Percentiles rank a stretch among this genome's conserved stretches.
Evolutionary conservation across 2,113 vertebrate genomes (phyloP).

Genomic region (Calypte anna): DNA sequence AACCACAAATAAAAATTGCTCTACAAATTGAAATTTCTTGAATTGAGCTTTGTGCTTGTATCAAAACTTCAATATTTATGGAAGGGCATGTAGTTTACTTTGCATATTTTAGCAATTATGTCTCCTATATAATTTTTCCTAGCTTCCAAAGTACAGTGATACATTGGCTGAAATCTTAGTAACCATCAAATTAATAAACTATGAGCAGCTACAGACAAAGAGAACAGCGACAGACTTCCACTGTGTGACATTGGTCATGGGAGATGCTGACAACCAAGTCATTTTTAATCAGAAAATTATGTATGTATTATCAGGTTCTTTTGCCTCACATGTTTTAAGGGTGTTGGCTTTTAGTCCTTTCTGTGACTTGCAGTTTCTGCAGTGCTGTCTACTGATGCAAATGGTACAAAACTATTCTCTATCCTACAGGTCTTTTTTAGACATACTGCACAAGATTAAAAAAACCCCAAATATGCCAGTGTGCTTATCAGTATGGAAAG

Average conservation of each 20-base stretch:
- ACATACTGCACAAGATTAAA: background rate
- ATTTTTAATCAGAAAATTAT: conserved; percentile 90
- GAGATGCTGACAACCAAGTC: conserved; percentile 89
- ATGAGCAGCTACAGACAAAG: conserved; percentile 83
- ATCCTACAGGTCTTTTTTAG: background rate
- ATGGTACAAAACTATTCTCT: background rate
- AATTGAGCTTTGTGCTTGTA: background rate
- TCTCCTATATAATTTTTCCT: conserved; percentile 8
- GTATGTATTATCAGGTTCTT: conserved; percentile 62
- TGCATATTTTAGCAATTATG: conserved; percentile 8
- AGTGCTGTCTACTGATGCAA: background rate
- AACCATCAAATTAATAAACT: conserved; percentile 88
- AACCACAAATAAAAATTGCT: background rate
- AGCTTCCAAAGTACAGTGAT: conserved; percentile 88
- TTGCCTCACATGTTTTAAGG: background rate
- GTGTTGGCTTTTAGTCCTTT: background rate
- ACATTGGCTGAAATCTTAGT: conserved; percentile 86
- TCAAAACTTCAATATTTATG: background rate
- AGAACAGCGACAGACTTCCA: conserved; percentile 89
- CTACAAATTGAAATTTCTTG: background rate
- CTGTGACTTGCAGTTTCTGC: background rate
- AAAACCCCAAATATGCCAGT: background rate
- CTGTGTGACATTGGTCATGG: conserved; percentile 86
- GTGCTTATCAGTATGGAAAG: background rate
- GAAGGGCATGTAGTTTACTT: background rate